phyloP scores from a whole-genome alignment of 1,140 invertebrate genomes.

The Drosophila nigromelanica region DNA sequence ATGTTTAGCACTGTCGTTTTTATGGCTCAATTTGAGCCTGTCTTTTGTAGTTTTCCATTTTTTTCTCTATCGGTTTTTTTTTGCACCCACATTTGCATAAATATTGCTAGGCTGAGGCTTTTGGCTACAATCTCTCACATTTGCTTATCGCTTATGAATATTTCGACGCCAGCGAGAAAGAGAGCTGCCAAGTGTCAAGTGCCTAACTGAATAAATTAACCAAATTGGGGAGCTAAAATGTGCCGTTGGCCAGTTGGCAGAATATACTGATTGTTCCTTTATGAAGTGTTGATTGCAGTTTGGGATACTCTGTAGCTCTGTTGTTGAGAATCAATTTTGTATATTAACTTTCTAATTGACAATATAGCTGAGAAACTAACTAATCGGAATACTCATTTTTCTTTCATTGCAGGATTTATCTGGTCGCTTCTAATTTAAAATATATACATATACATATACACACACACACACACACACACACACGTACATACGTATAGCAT shows the following conservation, averaged over 20 bases:
- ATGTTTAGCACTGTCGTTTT: conserved; percentile 68
- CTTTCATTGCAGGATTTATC: conserved; percentile 68
- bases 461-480: conserved; percentile 50
- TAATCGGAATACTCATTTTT: conserved; percentile 9
- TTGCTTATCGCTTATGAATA: conserved; percentile 76
- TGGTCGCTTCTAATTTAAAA: conserved; percentile 78
- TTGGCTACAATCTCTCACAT: conserved; percentile 53
- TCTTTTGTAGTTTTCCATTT: conserved; percentile 58
- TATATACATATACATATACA: too few species aligned
- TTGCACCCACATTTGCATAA: conserved; percentile 60
- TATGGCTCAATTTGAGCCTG: conserved; percentile 63
- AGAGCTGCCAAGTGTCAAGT: conserved; percentile 62
- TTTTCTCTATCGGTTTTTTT: background rate
- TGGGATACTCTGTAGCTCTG: conserved; percentile 3
- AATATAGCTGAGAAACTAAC: conserved; percentile 13
- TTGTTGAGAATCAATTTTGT: too few species aligned
- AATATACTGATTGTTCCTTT: conserved; percentile 62
- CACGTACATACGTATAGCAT: conserved; percentile 54
- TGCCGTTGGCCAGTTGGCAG: background rate
- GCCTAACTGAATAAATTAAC: conserved; percentile 75
- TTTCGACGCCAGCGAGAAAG: conserved; percentile 55
- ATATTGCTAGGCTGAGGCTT: conserved; percentile 50
- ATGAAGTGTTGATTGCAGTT: conserved; percentile 65
- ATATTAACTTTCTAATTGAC: too few species aligned
- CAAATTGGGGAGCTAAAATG: background rate